A percentile compares a stretch with the other conserved stretches of the same genome.
Evolutionary conservation across 2,888 invertebrate species (phyloP).

Genomic region (Apodemia arnacis): DNA sequence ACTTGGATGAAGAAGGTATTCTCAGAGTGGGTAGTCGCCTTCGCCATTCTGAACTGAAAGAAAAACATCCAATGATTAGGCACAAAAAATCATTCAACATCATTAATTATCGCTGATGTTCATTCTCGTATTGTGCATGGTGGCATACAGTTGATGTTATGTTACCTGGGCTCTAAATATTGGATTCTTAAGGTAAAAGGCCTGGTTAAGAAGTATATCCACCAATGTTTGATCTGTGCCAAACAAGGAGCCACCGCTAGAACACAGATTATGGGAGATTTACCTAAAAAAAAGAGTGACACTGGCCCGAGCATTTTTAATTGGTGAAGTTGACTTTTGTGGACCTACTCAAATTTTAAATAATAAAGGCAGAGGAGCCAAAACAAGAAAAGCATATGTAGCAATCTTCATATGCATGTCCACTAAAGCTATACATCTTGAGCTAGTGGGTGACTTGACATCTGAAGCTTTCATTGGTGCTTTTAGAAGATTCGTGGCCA

Average conservation of each 20-base stretch:
- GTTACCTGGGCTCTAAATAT: not conserved
- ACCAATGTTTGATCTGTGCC: not conserved
- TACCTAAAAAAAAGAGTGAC: not conserved
- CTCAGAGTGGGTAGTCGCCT: slow-evolving; percentile 29
- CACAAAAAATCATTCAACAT: slow-evolving; percentile 59
- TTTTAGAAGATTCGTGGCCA: slow-evolving; percentile 25
- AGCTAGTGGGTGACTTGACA: slow-evolving; percentile 22
- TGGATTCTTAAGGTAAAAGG: slow-evolving; percentile 14
- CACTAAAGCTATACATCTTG: slow-evolving; percentile 31
- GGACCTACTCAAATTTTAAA: not conserved
- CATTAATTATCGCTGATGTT: slow-evolving; percentile 71
- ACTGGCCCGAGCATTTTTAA: not conserved
- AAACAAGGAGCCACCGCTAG: not conserved
- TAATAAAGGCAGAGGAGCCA: not conserved
- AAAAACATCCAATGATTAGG: slow-evolving; percentile 77
- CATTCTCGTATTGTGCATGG: slow-evolving; percentile 63
- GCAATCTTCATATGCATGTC: not conserved
- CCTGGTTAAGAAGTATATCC: not conserved
- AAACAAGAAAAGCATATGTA: not conserved
- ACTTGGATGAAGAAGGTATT: slow-evolving; percentile 47
- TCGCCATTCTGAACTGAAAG: slow-evolving; percentile 35
- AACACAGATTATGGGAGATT: not conserved
- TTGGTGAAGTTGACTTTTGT: not conserved
- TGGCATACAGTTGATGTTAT: slow-evolving; percentile 52
- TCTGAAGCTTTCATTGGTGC: slow-evolving; percentile 30